Conservation (phyloP, 1,140 invertebrate species). For the Panagrolaimus sp. region DNA sequence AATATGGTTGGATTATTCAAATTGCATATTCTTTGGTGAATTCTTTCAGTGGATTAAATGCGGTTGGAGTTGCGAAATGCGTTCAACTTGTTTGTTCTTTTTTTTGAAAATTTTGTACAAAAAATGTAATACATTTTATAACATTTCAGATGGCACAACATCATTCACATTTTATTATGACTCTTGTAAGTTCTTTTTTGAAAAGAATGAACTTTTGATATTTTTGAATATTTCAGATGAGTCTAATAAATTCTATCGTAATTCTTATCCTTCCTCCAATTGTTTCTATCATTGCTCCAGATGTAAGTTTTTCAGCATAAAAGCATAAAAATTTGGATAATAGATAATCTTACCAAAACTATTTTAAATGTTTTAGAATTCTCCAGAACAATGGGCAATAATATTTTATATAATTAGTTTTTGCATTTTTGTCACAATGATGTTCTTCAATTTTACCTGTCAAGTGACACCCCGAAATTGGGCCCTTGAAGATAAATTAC, state of each 20-base stretch:
- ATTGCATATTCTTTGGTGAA: slow-evolving; percentile 8
- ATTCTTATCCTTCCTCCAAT: neutral
- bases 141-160: slow-evolving; percentile 11
- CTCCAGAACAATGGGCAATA: slow-evolving; percentile 23
- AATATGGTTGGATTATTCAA: neutral
- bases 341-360: too few species aligned
- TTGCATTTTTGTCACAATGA: neutral
- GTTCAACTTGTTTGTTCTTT: neutral
- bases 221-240: neutral
- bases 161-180: slow-evolving; percentile 15
- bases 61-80: neutral
- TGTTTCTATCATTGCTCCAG: slow-evolving; percentile 1
- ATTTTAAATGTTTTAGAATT: slow-evolving; percentile 19
- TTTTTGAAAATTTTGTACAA: neutral
- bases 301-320: neutral
- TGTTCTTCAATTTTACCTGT: slow-evolving; percentile 14
- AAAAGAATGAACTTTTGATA: too few species aligned
- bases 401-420: neutral
- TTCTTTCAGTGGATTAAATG: neutral
- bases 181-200: slow-evolving; percentile 5
- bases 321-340: too few species aligned
- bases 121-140: neutral
- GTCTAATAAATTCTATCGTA: neutral
- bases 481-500: neutral
- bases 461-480: neutral